Percentiles rank a stretch among this genome's conserved stretches.
Evolutionary conservation across 2,113 vertebrate species (phyloP).

Genomic region (Dromiciops gliroides): DNA sequence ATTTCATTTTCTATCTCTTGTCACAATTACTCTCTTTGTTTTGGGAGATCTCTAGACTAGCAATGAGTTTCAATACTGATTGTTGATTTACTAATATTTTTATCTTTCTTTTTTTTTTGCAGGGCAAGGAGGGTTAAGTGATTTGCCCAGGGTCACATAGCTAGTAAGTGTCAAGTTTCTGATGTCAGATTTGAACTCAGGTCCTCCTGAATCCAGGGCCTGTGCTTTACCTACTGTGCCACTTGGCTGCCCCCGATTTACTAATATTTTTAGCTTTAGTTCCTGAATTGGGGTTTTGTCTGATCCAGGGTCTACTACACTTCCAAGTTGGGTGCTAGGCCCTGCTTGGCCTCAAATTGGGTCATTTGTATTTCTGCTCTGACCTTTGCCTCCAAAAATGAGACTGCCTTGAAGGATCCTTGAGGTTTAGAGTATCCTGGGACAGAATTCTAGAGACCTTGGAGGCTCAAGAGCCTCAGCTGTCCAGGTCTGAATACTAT

Average conservation of each 20-base stretch:
- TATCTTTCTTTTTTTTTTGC: too few relatives aligned
- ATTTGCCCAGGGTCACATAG: too few relatives aligned
- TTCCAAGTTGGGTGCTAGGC: not conserved
- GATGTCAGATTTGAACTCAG: too few relatives aligned
- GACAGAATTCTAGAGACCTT: not conserved
- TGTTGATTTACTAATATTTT: not conserved
- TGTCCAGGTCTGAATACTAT: not conserved
- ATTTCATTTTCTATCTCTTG: not conserved
- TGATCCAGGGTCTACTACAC: not conserved
- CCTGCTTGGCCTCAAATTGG: not conserved
- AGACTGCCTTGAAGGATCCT: not conserved
- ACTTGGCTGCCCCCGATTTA: too few relatives aligned
- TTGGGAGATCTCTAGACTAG: not conserved
- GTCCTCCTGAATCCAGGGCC: too few relatives aligned
- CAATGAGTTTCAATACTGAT: not conserved
- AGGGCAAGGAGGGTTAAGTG: too few relatives aligned
- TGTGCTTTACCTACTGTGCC: too few relatives aligned
- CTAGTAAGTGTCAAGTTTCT: too few relatives aligned
- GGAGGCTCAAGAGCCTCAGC: not conserved
- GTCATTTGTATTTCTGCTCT: not conserved
- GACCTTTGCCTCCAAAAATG: not conserved
- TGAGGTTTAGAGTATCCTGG: not conserved
- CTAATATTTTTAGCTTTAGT: not conserved
- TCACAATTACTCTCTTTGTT: not conserved
- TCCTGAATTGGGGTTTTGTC: not conserved